Percentiles rank a stretch among this genome's conserved stretches.
Conservation (phyloP, 2,113 vertebrate species). For the Phylloscopus whistleri region DNA sequence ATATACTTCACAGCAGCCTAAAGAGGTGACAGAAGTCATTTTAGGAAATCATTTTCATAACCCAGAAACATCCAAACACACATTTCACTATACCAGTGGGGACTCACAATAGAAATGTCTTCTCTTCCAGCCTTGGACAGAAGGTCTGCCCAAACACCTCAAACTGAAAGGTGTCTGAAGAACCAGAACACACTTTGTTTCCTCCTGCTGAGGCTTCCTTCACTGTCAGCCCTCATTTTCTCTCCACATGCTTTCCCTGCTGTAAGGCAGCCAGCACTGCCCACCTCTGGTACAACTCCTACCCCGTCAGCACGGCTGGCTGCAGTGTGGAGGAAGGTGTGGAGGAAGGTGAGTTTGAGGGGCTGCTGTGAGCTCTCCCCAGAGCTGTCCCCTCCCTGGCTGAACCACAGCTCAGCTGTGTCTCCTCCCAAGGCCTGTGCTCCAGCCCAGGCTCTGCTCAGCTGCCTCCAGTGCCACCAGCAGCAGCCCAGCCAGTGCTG, state of each 20-base stretch:
- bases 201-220: not conserved
- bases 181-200: not conserved
- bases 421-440: not conserved
- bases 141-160: not conserved
- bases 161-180: rapidly evolving
- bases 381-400: not conserved
- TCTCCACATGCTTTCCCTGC: not conserved
- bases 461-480: not conserved
- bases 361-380: not conserved
- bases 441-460: not conserved
- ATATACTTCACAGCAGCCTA: not conserved
- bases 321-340: not conserved
- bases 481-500: not conserved
- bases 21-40: not conserved
- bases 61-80: not conserved
- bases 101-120: rapidly evolving
- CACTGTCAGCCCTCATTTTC: not conserved
- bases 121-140: not conserved
- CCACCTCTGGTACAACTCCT: not conserved
- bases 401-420: not conserved
- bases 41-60: not conserved
- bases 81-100: not conserved
- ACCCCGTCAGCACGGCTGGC: rapidly evolving
- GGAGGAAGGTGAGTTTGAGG: too few relatives aligned
- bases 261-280: not conserved